phyloP scores from a whole-genome alignment of 2,797 vertebrate genomes.

The Graptemys geographica region DNA sequence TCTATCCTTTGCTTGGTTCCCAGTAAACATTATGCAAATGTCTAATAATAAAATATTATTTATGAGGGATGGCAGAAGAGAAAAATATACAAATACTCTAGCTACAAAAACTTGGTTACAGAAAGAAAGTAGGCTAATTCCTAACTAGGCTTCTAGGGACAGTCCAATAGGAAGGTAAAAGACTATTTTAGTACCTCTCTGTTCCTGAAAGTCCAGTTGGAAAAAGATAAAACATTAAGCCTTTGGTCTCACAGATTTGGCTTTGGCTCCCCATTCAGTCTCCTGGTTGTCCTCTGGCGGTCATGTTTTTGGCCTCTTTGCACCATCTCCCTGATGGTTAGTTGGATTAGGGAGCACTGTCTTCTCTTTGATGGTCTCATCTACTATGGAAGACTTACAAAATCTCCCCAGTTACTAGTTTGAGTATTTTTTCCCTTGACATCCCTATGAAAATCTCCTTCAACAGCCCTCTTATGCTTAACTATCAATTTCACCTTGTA shows the following conservation, averaged over 20 bases:
- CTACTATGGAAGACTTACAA: background rate
- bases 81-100: background rate
- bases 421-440: background rate
- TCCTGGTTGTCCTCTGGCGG: background rate
- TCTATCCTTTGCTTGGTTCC: background rate
- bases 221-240: background rate
- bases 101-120: background rate
- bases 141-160: background rate
- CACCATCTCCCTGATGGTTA: background rate
- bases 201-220: background rate
- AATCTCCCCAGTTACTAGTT: background rate
- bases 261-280: background rate
- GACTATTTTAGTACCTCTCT: background rate
- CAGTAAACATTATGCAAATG: background rate
- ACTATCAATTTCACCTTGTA: no score
- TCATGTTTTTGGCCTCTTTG: background rate
- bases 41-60: background rate
- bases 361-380: background rate
- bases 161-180: background rate
- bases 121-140: background rate
- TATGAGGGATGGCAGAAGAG: background rate
- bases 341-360: background rate
- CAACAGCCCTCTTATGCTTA: background rate
- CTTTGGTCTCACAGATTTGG: background rate
- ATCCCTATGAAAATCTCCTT: slow-evolving; percentile 6